A percentile compares a stretch with the other conserved stretches of the same genome.
Conservation (phyloP, 2,797 vertebrate species). For the Ctenosaura bakeri region DNA sequence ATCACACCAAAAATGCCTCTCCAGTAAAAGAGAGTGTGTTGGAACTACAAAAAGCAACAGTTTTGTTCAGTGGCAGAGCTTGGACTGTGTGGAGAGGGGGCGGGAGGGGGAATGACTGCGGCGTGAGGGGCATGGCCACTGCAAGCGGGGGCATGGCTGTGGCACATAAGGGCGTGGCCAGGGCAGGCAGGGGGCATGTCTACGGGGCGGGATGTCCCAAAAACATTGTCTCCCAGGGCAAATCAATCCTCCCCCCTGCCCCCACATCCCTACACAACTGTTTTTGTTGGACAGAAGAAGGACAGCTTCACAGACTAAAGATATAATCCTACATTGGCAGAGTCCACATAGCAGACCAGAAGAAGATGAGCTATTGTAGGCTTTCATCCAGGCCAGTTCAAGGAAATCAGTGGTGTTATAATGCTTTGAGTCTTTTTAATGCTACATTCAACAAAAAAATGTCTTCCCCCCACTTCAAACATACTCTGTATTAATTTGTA, state of each 20-base stretch:
- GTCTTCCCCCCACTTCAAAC: neutral
- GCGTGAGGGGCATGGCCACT: too few relatives aligned
- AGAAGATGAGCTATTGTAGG: neutral
- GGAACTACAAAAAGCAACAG: neutral
- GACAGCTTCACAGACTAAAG: neutral
- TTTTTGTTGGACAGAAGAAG: neutral
- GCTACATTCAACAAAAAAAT: neutral
- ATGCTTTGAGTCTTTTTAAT: neutral
- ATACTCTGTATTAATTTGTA: too few relatives aligned
- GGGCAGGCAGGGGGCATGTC: too few relatives aligned
- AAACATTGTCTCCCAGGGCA: too few relatives aligned
- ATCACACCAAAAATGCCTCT: neutral
- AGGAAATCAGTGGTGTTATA: neutral
- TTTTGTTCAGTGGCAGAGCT: too few relatives aligned
- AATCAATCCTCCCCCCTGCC: too few relatives aligned
- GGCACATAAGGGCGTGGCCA: too few relatives aligned
- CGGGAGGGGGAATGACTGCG: too few relatives aligned
- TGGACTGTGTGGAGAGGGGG: too few relatives aligned
- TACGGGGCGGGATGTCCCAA: too few relatives aligned
- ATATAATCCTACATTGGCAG: neutral
- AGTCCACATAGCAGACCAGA: neutral
- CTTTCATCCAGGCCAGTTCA: neutral
- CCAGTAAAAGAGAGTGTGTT: neutral
- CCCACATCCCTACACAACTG: too few relatives aligned
- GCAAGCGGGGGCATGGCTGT: too few relatives aligned